Evolutionary conservation across 1,140 invertebrate species (phyloP).

Genomic region (Goniozus legneri): DNA sequence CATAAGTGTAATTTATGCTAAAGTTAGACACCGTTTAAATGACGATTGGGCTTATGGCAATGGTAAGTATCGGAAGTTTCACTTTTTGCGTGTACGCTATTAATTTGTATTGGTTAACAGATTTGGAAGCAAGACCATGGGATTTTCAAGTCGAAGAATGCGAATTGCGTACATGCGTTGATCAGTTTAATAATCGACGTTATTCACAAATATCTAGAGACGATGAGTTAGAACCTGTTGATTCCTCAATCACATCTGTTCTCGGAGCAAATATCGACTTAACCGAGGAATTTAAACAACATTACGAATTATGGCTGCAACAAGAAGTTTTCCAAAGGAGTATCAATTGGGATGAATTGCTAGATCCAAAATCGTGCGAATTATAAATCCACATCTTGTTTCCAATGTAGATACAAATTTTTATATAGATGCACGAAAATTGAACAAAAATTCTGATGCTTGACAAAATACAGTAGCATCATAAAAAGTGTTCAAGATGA

Average conservation of each 20-base stretch:
- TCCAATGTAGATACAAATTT: too few relatives aligned
- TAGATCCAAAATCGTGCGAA: conserved; percentile 36
- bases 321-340: conserved; percentile 90
- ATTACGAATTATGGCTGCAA: conserved; percentile 95
- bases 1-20: conserved; percentile 98
- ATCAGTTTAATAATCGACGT: conserved; percentile 91
- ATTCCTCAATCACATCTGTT: conserved; percentile 81
- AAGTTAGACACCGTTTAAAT: conserved; percentile 90
- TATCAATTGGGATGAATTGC: conserved; percentile 71
- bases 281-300: conserved; percentile 92
- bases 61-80: conserved; percentile 52
- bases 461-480: too few relatives aligned
- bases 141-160: conserved; percentile 99
- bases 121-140: conserved; percentile 96
- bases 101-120: too few relatives aligned
- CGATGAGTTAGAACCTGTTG: conserved; percentile 77
- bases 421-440: too few relatives aligned
- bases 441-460: too few relatives aligned
- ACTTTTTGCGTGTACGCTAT: neutral
- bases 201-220: conserved; percentile 63
- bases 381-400: conserved; percentile 27
- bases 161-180: conserved; percentile 86
- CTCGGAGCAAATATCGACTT: conserved; percentile 77
- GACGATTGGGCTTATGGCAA: conserved; percentile 99
- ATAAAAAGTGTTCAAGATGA: too few relatives aligned